Conservation (phyloP, 2,888 invertebrate genomes). For the Morinoia aosen region DNA sequence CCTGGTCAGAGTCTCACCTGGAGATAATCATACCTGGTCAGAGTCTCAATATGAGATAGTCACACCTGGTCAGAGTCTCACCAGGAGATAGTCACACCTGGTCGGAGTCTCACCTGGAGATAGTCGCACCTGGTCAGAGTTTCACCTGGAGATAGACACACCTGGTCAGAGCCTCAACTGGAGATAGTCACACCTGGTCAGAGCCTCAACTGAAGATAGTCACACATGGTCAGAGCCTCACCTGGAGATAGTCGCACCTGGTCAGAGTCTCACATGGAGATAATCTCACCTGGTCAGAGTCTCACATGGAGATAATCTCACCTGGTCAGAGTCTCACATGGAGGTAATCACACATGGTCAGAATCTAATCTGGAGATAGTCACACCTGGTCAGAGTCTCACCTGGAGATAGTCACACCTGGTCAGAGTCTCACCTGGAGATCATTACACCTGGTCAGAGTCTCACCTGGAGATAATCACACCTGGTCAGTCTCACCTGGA, state of each 20-base stretch:
- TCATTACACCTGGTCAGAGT: no score
- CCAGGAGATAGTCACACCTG: not conserved
- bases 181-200: not conserved
- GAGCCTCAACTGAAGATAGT: not conserved
- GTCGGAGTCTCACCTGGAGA: not conserved
- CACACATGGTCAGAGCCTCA: not conserved
- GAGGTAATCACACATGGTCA: not conserved
- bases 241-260: not conserved
- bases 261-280: not conserved
- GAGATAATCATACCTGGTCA: not conserved
- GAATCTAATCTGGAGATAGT: no score
- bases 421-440: no score
- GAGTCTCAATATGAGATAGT: not conserved
- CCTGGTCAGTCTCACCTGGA: no score
- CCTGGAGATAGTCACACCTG: no score
- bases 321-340: not conserved
- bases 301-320: not conserved
- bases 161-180: not conserved
- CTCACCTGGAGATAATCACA: no score
- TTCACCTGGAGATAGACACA: not conserved
- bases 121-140: not conserved
- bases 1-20: not conserved
- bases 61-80: not conserved
- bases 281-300: not conserved
- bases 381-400: no score